phyloP scores from a whole-genome alignment of 2,888 invertebrate genomes.

The Eumacrocentrus americanus region DNA sequence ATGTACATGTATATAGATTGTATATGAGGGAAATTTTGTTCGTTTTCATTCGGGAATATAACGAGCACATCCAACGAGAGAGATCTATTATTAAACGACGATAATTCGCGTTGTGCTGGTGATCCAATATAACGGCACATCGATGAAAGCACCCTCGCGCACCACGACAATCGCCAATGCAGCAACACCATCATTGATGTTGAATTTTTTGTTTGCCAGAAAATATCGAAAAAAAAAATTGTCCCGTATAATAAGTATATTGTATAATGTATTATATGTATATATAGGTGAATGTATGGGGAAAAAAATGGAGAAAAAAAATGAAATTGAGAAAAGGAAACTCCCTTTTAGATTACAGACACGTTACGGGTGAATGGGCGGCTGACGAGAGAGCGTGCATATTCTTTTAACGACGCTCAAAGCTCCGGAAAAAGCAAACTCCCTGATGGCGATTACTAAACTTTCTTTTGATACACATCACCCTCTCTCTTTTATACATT shows the following conservation, averaged over 20 bases:
- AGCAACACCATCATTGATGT: constrained; percentile 10
- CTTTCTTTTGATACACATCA: constrained; percentile 53
- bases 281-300: not conserved
- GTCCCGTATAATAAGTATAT: not conserved
- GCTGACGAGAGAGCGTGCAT: constrained; percentile 57
- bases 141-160: constrained; percentile 1
- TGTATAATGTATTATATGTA: not conserved
- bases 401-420: constrained; percentile 58
- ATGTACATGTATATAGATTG: not conserved
- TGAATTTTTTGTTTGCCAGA: not conserved
- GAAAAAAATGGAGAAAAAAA: constrained; percentile 9
- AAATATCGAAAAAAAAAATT: not conserved
- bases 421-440: constrained; percentile 47
- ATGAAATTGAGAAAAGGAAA: constrained; percentile 26
- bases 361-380: constrained; percentile 54
- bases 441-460: constrained; percentile 44
- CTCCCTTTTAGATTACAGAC: constrained; percentile 31
- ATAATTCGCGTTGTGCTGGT: constrained; percentile 27
- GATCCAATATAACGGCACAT: constrained; percentile 31
- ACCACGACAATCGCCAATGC: not conserved
- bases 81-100: constrained; percentile 31
- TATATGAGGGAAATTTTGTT: constrained; percentile 11
- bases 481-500: constrained; percentile 26
- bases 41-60: constrained; percentile 10
- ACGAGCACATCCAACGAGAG: constrained; percentile 18